Conservation (phyloP, 2,797 vertebrate species). For the Micropoecilia bifurca region DNA sequence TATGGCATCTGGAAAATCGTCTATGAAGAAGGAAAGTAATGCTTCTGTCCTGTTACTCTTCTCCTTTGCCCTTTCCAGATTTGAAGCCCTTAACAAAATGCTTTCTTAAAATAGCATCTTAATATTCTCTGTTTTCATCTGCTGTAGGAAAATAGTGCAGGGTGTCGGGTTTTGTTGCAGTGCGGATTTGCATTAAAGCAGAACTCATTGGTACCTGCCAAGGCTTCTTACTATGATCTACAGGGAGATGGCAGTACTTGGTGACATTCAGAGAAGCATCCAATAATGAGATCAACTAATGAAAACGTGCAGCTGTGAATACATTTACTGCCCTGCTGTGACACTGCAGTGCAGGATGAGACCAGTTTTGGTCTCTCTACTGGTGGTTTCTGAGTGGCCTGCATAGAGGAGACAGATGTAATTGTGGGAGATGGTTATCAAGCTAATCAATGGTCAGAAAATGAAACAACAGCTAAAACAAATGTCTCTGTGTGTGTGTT, state of each 20-base stretch:
- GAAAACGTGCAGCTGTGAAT: slow-evolving; percentile 1
- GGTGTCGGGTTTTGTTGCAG: not conserved
- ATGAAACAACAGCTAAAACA: not conserved
- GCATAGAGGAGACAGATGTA: not conserved
- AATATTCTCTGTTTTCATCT: not conserved
- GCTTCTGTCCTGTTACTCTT: not conserved
- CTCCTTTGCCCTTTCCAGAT: not conserved
- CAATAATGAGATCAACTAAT: slow-evolving; percentile 1
- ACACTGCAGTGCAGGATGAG: not conserved
- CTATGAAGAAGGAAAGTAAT: not conserved
- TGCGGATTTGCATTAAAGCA: slow-evolving; percentile 3
- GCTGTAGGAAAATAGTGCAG: not conserved
- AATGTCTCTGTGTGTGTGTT: not conserved
- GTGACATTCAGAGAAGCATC: not conserved
- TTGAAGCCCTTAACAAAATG: not conserved
- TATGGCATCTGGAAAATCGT: not conserved
- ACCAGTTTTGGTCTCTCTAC: not conserved
- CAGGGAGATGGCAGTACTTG: not conserved
- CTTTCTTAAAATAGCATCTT: not conserved
- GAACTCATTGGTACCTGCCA: not conserved
- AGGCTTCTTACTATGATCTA: not conserved
- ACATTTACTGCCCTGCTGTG: slow-evolving; percentile 1
- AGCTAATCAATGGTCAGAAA: not conserved
- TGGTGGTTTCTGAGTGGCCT: not conserved
- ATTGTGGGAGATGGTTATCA: not conserved